phyloP scores from a whole-genome alignment of 2,888 invertebrate species.

The Petrolisthes cinctipes region DNA sequence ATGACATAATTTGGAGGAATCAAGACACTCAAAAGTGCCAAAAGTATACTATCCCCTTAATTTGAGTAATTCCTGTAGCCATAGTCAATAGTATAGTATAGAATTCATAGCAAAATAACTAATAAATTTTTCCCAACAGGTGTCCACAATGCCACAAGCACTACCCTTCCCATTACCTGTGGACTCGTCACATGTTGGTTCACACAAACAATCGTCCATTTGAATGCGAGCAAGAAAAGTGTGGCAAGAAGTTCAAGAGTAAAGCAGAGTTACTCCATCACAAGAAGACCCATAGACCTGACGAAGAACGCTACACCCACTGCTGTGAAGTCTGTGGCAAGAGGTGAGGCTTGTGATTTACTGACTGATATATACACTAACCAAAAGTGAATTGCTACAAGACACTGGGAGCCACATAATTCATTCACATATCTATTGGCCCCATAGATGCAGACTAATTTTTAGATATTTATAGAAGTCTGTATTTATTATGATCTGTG shows the following conservation, averaged over 20 bases:
- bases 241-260: constrained; percentile 57
- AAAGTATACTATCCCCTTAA: too few species aligned
- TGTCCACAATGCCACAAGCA: constrained; percentile 53
- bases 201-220: constrained; percentile 51
- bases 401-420: too few species aligned
- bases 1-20: too few species aligned
- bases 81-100: too few species aligned
- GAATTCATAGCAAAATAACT: not conserved
- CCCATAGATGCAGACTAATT: too few species aligned
- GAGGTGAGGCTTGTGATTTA: constrained; percentile 26
- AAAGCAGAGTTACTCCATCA: constrained; percentile 42
- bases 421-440: too few species aligned
- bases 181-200: constrained; percentile 57
- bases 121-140: constrained; percentile 3
- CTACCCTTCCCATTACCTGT: constrained; percentile 51
- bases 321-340: constrained; percentile 60
- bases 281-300: constrained; percentile 44
- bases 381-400: too few species aligned
- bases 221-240: constrained; percentile 37
- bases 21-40: too few species aligned
- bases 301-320: constrained; percentile 56
- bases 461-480: too few species aligned
- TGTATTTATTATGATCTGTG: too few species aligned
- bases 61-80: too few species aligned
- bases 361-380: too few species aligned